Conservation (phyloP, 1,140 invertebrate genomes). For the Leptonema lineaticorne region DNA sequence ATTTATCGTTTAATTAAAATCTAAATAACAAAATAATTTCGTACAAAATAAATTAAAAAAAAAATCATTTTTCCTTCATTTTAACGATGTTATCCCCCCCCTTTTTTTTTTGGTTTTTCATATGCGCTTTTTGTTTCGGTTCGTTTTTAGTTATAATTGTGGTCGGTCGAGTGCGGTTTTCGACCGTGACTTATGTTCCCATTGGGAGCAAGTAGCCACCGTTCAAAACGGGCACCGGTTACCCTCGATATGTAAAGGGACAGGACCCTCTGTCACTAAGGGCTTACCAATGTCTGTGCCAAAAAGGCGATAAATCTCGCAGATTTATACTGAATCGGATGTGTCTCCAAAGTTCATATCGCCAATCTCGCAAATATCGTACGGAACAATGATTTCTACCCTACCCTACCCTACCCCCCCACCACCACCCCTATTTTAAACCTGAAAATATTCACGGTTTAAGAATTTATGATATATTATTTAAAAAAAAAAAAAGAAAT, state of each 20-base stretch:
- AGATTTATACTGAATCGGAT: background rate
- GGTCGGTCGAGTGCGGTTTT: background rate
- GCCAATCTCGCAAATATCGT: too few relatives aligned
- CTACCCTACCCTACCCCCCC: background rate
- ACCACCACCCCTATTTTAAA: too few relatives aligned
- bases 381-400: too few relatives aligned
- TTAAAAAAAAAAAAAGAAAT: too few relatives aligned
- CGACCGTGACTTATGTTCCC: slow-evolving; percentile 14
- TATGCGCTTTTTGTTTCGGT: background rate
- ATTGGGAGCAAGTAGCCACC: background rate
- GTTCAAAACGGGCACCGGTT: background rate
- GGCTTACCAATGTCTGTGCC: slow-evolving; percentile 7
- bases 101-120: background rate
- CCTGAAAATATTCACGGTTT: too few relatives aligned
- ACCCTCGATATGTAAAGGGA: background rate
- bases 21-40: too few relatives aligned
- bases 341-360: background rate
- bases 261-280: background rate
- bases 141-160: slow-evolving; percentile 10
- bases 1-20: too few relatives aligned
- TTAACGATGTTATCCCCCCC: too few relatives aligned
- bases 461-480: too few relatives aligned
- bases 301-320: slow-evolving; percentile 12
- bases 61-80: too few relatives aligned
- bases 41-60: too few relatives aligned